Base-by-base conservation (phyloP, 2,797 vertebrate species). In the Microchirus variegatus region DNA sequence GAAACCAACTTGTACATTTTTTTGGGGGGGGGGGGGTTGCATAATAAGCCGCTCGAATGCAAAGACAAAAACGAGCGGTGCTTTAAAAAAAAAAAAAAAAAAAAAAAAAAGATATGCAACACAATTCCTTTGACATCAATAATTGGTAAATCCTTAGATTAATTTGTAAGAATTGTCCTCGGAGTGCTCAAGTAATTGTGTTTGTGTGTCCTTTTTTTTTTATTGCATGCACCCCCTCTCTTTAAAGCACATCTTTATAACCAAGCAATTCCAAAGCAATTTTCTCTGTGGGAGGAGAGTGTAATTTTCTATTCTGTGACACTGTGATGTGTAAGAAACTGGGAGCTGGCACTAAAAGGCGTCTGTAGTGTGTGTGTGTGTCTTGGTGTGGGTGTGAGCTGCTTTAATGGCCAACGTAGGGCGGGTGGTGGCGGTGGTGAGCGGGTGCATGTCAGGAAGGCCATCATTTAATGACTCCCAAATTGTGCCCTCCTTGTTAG, bases 291-390 rank as follows among this genome's bases (percentile, higher is more conserved):
- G 93, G 94, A 92, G 91, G 90, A 94, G 91, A 93, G 92, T 93
- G 93, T 94, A 93, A 94, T 94, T 94, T 94, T 93, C 93, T 94
- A 92, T 93, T 94, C 92, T 90, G 91, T 93, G 92, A 93, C 93
- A 94, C 92, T 92, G 90, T 91, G 92, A 92, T 94, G 93, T 93
- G 92, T 93, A 92, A 93, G 92, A 90, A 92, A 91, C 85, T 91
- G 86, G 89, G 87, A 92, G 90, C 86, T 50, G 87, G 84, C 80
- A 84, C 91, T 92, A 91, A 93, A 93, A 92, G 89, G 88, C 86
- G 76, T 87, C 85, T 91, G 83, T 65, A 63, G 85, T 51, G 49
- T 37, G 31, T 17, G 48, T 49, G 47, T 35, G 31, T 38, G 15
- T 90, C 83, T 87, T 71, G 76, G 89, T 89, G 89, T 91, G 88